Conservation (phyloP, 2,888 invertebrate genomes). For the Drosophila histrio region DNA sequence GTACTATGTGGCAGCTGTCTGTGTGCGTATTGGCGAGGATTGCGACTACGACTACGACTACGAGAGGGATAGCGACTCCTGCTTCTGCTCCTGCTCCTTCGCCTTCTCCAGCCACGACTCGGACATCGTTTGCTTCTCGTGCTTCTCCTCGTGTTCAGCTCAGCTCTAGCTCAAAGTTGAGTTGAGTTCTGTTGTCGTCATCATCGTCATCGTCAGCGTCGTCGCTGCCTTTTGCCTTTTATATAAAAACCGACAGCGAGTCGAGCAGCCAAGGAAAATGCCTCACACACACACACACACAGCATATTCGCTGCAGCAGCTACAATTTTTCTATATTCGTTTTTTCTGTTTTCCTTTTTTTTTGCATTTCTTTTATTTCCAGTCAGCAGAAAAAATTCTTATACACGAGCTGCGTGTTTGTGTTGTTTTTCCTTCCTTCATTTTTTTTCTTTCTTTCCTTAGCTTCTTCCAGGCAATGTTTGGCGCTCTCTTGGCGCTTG, state of each 20-base stretch:
- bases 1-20: slow-evolving; percentile 76
- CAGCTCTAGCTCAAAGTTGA: slow-evolving; percentile 45
- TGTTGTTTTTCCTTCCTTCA: slow-evolving; percentile 20
- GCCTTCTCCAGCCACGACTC: slow-evolving; percentile 10
- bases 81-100: background rate
- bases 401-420: slow-evolving; percentile 62
- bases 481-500: slow-evolving; percentile 58
- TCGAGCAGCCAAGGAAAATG: slow-evolving; percentile 58
- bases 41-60: slow-evolving; percentile 7
- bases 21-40: slow-evolving; percentile 74
- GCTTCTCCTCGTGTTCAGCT: slow-evolving; percentile 1
- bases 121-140: background rate
- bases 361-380: slow-evolving; percentile 65
- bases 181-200: slow-evolving; percentile 48
- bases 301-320: slow-evolving; percentile 31
- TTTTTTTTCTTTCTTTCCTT: slow-evolving; percentile 21
- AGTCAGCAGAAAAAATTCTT: slow-evolving; percentile 71
- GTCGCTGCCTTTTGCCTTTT: slow-evolving; percentile 47
- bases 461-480: slow-evolving; percentile 49
- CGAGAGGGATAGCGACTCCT: slow-evolving; percentile 30
- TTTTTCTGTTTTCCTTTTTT: slow-evolving; percentile 39
- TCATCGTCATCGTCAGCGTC: slow-evolving; percentile 47
- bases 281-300: slow-evolving; percentile 33
- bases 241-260: slow-evolving; percentile 66
- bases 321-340: slow-evolving; percentile 38